Base-by-base conservation (phyloP, 1,140 invertebrate genomes). In the Pseudoatta argentina region DNA sequence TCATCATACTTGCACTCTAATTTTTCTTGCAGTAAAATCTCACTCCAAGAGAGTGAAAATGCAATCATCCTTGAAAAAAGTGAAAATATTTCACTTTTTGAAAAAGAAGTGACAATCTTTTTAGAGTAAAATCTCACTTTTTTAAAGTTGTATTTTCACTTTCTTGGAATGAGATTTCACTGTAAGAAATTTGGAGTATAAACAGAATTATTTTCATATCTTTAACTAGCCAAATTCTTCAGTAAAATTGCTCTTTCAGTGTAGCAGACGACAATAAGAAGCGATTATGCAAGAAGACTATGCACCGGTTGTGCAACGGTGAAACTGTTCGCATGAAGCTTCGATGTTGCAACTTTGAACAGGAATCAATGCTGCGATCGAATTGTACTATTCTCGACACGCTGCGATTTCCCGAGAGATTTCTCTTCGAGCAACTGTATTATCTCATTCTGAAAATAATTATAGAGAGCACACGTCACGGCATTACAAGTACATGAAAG, bases 251-350 rank as follows among this genome's bases (percentile, higher is more conserved):
- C 39, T 44, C 39, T 44, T 44, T 66, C 34, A 39, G 7, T 39
- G 0, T 39, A 30, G 73, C 12, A 14, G 78, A 69, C 75, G 63
- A 81, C 87, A 90, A 90, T 91, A 91, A 90, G 88, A 90, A 89
- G 87, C 66, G 61, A 72, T 87, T 89, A 86, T 91, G 85, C 87
- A 66, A 87, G 86, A 88, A 81, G 88, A 81, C 8, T 44, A 12
- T 44, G 39, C 10, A 44, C 39, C 91, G 89, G 89, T 91, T 87
- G 87, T 78, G 90, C 87, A 91, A 91, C 81, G 63, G 73, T 30
- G 63, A 21, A 67, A 67, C 39, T 72, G 34, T 16, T 66, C 57
- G 71, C 78, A 86, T 63, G 64, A 83, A 90, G 79, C 39, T 83
- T n/a, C 82, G 55, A 86, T 61, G 71, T 66, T 30, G 53, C 73